These are phyloP conservation scores for Bombyx mandarina DNA, from an alignment of 1,140 invertebrate species.

Conservation along the genomic window DNA sequence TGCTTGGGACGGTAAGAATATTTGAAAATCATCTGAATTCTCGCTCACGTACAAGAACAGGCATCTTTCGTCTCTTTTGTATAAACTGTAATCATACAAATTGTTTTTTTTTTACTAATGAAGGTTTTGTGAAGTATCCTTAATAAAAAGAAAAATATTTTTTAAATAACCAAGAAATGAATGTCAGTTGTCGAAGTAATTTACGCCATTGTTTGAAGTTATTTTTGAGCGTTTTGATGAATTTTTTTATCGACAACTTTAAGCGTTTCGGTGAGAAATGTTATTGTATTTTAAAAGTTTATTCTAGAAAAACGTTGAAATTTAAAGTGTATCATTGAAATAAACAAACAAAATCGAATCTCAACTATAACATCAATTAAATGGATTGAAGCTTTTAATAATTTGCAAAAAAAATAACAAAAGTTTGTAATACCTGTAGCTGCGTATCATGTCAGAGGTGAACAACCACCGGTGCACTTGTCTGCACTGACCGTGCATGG, in stretches of 20 bases:
- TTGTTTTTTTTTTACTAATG: not conserved
- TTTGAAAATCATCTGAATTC: conserved; percentile 99
- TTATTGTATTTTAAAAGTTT: too few relatives aligned
- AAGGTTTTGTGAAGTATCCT: too few relatives aligned
- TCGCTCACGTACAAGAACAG: conserved; percentile 98
- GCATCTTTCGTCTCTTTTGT: conserved; percentile 95
- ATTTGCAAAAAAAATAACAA: not conserved
- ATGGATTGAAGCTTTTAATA: too few relatives aligned
- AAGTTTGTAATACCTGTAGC: conserved; percentile 75
- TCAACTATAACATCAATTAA: too few relatives aligned
- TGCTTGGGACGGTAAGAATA: conserved; percentile 93
- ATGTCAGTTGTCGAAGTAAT: not conserved
- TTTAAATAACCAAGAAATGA: not conserved
- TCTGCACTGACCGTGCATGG: conserved; percentile 81
- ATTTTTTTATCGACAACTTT: too few relatives aligned
- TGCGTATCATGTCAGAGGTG: conserved; percentile 91
- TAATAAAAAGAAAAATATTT: too few relatives aligned
- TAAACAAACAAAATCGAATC: too few relatives aligned
- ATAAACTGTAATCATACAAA: conserved; percentile 75
- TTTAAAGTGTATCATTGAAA: too few relatives aligned
- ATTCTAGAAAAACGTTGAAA: too few relatives aligned
- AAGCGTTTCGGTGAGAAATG: too few relatives aligned
- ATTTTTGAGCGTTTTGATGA: too few relatives aligned
- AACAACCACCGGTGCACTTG: conserved; percentile 96
- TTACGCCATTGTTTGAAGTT: not conserved